Evolutionary conservation across 2,113 vertebrate species (phyloP).

Genomic region (Onychorhynchus coronatus): DNA sequence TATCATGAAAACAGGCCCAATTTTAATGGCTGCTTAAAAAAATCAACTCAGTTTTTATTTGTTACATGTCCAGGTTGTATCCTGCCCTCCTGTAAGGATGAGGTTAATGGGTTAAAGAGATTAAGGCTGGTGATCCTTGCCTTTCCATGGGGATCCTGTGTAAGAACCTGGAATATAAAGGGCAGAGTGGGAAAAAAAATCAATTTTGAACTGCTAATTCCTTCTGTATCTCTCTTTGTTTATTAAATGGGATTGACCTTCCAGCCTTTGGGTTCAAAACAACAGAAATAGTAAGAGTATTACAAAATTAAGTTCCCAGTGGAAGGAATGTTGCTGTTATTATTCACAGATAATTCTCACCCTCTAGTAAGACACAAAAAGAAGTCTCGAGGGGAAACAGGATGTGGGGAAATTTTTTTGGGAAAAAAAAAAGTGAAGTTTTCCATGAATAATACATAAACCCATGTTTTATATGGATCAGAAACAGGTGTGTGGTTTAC

Average conservation of each 20-base stretch:
- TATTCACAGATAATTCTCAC: neutral
- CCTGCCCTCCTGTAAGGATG: neutral
- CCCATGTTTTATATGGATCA: neutral
- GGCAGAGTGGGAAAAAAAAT: neutral
- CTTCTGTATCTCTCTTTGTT: neutral
- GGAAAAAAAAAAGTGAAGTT: neutral
- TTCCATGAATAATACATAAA: neutral
- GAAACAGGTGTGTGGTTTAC: neutral
- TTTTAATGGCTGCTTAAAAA: neutral
- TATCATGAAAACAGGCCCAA: neutral
- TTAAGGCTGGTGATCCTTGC: neutral
- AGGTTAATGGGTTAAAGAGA: neutral
- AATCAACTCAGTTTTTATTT: neutral
- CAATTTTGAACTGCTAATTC: neutral
- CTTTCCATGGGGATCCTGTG: neutral
- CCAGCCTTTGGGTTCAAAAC: neutral
- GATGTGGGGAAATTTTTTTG: neutral
- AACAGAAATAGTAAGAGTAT: neutral
- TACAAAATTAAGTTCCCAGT: neutral
- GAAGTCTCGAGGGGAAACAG: neutral
- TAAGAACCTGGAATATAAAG: neutral
- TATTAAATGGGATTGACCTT: neutral
- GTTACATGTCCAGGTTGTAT: neutral
- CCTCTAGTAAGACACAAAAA: neutral
- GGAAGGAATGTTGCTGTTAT: neutral